Evolutionary conservation across 2,113 vertebrate species (phyloP).

Genomic region (Scortum barcoo): DNA sequence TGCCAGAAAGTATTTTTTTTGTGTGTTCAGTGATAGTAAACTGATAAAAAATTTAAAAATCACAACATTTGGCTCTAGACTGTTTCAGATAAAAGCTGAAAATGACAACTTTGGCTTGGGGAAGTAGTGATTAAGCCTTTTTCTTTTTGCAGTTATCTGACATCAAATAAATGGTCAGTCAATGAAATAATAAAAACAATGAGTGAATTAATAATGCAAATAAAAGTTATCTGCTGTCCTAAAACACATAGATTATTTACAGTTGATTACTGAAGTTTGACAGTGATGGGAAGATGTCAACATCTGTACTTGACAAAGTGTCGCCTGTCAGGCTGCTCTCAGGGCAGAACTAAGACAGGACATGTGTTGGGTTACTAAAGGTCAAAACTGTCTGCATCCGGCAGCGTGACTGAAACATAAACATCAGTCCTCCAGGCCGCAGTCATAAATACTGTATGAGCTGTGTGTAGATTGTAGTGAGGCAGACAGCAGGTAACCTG

Average conservation of each 20-base stretch:
- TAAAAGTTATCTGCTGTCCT: background rate
- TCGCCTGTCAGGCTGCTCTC: slow-evolving; percentile 15
- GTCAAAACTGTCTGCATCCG: slow-evolving; percentile 9
- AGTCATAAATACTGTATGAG: slow-evolving; percentile 10
- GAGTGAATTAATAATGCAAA: background rate
- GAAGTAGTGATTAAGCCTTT: too few species aligned
- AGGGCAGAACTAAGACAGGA: slow-evolving; percentile 1
- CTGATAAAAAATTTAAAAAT: too few species aligned
- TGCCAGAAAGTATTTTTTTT: too few species aligned
- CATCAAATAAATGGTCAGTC: too few species aligned
- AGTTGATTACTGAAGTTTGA: background rate
- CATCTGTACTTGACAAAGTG: background rate
- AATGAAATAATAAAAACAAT: background rate
- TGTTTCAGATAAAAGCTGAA: too few species aligned
- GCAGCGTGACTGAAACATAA: slow-evolving; percentile 6
- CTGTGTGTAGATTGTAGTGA: background rate
- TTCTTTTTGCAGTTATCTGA: too few species aligned
- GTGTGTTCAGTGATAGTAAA: too few species aligned
- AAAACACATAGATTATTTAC: background rate
- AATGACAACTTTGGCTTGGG: too few species aligned
- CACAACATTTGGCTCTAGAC: too few species aligned
- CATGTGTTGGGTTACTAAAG: slow-evolving; percentile 47
- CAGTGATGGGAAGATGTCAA: background rate
- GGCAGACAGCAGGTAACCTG: background rate
- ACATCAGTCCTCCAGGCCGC: background rate